A percentile compares a stretch with the other conserved stretches of the same genome.
Conservation (phyloP, 2,888 invertebrate species). For the Crossocerus cetratus region DNA sequence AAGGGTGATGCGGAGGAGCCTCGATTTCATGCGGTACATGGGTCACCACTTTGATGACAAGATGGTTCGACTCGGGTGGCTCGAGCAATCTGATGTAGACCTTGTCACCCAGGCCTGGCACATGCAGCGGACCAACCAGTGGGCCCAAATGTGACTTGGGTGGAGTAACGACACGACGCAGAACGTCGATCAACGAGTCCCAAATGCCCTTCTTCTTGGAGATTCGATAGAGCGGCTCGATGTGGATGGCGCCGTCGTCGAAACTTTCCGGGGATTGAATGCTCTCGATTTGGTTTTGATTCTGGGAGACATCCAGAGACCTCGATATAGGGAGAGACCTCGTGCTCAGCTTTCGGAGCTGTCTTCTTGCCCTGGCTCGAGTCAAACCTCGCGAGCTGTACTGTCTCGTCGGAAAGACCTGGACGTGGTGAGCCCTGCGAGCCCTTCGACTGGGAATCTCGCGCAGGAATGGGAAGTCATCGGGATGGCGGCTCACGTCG, state of each 20-base stretch:
- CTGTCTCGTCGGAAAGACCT: background rate
- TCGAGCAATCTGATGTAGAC: conserved; percentile 62
- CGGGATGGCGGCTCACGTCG: background rate
- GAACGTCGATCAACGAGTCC: conserved; percentile 54
- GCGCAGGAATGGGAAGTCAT: no score
- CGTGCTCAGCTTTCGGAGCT: background rate
- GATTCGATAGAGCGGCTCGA: conserved; percentile 49
- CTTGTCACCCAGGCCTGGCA: conserved; percentile 62
- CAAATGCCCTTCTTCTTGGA: conserved; percentile 41
- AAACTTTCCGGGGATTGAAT: conserved; percentile 22
- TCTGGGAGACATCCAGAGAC: conserved; percentile 39
- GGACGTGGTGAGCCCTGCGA: background rate
- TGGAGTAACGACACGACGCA: conserved; percentile 40
- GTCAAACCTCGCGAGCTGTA: background rate
- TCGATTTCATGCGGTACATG: conserved; percentile 26
- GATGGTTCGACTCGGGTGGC: conserved; percentile 46
- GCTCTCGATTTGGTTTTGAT: conserved; percentile 38
- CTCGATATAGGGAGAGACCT: conserved; percentile 15
- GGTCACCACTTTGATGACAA: conserved; percentile 60
- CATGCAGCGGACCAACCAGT: conserved; percentile 62
- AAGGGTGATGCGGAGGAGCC: conserved; percentile 10
- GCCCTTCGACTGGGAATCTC: background rate
- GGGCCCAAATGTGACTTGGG: conserved; percentile 44
- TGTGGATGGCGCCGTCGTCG: conserved; percentile 30
- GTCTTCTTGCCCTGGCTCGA: conserved; percentile 19